These are phyloP conservation scores for Apis florea DNA, from an alignment of 1,140 invertebrate species.

Conservation along the genomic window DNA sequence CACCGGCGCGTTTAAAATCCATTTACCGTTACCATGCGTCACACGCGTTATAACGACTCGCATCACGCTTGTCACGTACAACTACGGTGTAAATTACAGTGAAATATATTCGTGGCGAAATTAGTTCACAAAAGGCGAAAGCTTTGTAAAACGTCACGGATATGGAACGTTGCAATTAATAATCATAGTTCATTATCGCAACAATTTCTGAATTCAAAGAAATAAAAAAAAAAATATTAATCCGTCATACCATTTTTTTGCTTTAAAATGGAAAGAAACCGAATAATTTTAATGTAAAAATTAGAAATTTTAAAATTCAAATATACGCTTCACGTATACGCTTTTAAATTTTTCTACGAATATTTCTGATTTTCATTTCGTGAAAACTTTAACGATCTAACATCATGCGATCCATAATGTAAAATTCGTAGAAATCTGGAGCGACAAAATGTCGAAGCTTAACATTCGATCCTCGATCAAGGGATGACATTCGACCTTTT, in stretches of 20 bases:
- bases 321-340: too few species aligned
- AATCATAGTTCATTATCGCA: not conserved
- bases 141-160: not conserved
- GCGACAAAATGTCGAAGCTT: not conserved
- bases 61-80: not conserved
- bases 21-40: not conserved
- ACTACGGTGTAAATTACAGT: not conserved
- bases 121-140: not conserved
- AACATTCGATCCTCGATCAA: too few species aligned
- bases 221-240: too few species aligned
- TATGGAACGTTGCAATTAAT: not conserved
- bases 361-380: too few species aligned
- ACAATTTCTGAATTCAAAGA: not conserved
- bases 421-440: not conserved
- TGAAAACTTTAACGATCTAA: too few species aligned
- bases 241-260: too few species aligned
- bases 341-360: too few species aligned
- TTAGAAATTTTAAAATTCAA: too few species aligned
- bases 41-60: not conserved
- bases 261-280: too few species aligned
- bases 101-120: not conserved
- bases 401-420: too few species aligned
- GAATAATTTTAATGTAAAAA: too few species aligned
- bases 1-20: not conserved
- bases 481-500: not conserved